Conservation (phyloP, 2,888 invertebrate species). For the Lasioglossum vierecki region DNA sequence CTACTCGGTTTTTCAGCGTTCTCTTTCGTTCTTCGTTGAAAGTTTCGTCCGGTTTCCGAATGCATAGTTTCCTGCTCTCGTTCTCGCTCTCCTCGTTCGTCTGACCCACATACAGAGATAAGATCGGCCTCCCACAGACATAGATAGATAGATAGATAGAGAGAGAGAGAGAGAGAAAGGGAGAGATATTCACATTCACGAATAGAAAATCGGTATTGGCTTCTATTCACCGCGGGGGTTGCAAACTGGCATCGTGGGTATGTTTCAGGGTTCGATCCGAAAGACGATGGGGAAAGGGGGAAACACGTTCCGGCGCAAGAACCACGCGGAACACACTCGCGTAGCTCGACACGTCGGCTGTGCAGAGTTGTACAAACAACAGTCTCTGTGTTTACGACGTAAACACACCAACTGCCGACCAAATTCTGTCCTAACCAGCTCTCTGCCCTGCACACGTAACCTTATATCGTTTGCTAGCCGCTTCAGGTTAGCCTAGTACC, state of each 20-base stretch:
- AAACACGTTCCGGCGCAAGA: constrained; percentile 27
- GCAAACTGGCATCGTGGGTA: constrained; percentile 30
- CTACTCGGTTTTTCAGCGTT: constrained; percentile 27
- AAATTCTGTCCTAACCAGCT: constrained; percentile 31
- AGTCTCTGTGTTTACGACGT: constrained; percentile 42
- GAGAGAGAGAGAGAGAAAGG: not conserved
- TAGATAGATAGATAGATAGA: not conserved
- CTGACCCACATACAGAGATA: constrained; percentile 79
- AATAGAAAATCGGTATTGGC: not conserved
- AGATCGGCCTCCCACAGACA: constrained; percentile 64
- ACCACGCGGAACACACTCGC: constrained; percentile 13
- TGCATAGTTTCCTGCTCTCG: constrained; percentile 69
- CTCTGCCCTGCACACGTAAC: constrained; percentile 57
- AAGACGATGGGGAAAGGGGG: not conserved
- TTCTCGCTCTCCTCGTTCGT: constrained; percentile 59
- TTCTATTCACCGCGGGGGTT: constrained; percentile 1
- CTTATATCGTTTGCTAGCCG: constrained; percentile 69
- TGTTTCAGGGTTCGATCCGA: constrained; percentile 49
- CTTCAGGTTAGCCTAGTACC: constrained; percentile 55
- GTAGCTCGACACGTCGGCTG: constrained; percentile 12
- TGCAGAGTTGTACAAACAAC: constrained; percentile 42
- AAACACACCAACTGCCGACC: constrained; percentile 45
- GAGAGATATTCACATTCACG: not conserved
- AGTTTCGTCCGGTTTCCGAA: constrained; percentile 69
- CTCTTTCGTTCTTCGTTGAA: constrained; percentile 61